Evolutionary conservation across 92 coral and sea anemone genomes (phyloP), one percentile per base, ranked within the genome.

Genomic region (Parazoanthus swiftii): DNA sequence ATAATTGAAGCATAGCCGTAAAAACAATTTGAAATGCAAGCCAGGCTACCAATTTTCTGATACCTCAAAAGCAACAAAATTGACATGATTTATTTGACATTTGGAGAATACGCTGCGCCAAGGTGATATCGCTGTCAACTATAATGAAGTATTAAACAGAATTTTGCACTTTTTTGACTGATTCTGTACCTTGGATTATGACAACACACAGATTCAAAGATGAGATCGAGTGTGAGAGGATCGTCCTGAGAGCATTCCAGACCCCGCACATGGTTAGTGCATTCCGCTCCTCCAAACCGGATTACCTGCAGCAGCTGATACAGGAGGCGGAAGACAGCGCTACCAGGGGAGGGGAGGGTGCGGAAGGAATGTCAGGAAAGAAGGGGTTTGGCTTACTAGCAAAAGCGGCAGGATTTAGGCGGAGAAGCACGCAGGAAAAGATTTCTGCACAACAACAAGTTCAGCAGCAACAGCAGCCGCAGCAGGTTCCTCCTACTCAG

Each of bases 221-320:
- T 80, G 96, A 95, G 81, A 84, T 97, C 38, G 99, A 94, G 70
- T 97, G 99, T 85, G 99, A 97, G 35, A 91, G 99, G 18, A 95
- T 97, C 38, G 95, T 95, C 20, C 88, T 97, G 43, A 86, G 96
- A 82, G 98, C 99, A 5, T 97, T 95, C 88, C 92, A 81, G 66
- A 84, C 94, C 15, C 90, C 94, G 7, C 98, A 95, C 88, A 82
- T 92, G 67, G 99, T 97, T 11, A 82, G 94, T 25, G 77, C 95
- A 54, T 97, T 97, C 88, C 95, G 99, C 70, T 95, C 98, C 9
- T 88, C 95, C 26, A 97, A 97, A 80, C 94, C 96, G 11, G 95
- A 95, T 85, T 93, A 95, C 77, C 92, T 93, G 21, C 92, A 97
- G 76, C 94, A 92, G 85, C 79, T 92, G 25, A 89, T 95, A 29